Base-by-base conservation (phyloP, 2,113 vertebrate genomes). In the Scartelaos histophorus region DNA sequence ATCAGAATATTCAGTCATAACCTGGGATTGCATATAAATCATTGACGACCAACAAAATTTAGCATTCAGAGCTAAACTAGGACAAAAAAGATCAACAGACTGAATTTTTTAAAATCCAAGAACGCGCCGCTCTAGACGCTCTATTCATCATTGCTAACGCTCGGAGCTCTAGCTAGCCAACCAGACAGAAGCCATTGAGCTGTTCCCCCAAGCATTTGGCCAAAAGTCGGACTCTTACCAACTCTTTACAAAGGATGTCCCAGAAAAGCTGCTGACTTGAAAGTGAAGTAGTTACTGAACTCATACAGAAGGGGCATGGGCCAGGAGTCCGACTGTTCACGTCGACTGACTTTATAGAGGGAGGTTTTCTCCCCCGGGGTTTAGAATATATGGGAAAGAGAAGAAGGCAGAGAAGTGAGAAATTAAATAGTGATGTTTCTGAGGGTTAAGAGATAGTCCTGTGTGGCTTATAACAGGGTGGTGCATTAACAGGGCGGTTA, bases 101-200 rank as follows among this genome's bases (percentile, higher is more conserved):
- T 43, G 1, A 43, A 43, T 43, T 43, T 43, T 43, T 43, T 1
- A 43, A 9, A 43, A 43, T 43, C 38, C 38, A 43, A 29, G 61
- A 38, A 79, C 76, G 73, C 68, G 68, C 54, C 78, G 15, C 76
- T 45, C 4, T 49, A 66, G 69, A 70, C 78, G 1, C 34, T 75
- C 62, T 79, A 89, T 89, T 83, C 67, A 89, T 89, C 89, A 88
- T 84, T 24, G 0, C 16, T 69, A 81, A 81, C 80, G 72, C 76
- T 54, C 15, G 58, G 38, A 68, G 67, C 78, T n/a, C n/a, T 54
- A 13, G 38, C 38, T 43, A 10, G 67, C 22, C 43, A 70, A 9
- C 73, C 54, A 69, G 80, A 82, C 83, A 82, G 71, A 24, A 54
- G 66, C 57, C 75, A 47, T 43, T 77, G 60, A 73, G 69, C 69